These are phyloP conservation scores for Cotesia glomerata DNA, from an alignment of 1,140 invertebrate genomes.

Conservation along the genomic window DNA sequence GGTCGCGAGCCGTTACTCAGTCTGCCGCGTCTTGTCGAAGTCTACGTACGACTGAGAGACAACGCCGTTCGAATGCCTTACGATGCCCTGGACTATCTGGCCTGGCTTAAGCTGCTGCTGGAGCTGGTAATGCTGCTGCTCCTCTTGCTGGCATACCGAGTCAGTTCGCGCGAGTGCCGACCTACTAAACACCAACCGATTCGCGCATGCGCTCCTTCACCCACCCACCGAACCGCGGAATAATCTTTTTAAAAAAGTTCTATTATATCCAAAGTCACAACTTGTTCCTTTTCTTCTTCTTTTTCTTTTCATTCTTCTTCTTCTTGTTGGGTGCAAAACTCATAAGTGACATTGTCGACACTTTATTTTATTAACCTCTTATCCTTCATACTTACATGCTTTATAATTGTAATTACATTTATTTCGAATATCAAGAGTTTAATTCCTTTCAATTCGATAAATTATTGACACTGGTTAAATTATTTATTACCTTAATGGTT, in stretches of 20 bases:
- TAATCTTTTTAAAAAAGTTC: not conserved
- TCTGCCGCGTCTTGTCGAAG: constrained; percentile 13
- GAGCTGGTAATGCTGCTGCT: not conserved
- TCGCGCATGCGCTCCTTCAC: constrained; percentile 42
- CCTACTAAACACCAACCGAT: constrained; percentile 49
- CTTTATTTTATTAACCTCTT: too few species aligned
- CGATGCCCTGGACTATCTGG: not conserved
- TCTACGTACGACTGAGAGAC: constrained; percentile 18
- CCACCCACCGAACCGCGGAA: constrained; percentile 17
- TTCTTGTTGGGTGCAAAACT: not conserved
- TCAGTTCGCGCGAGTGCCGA: constrained; percentile 42
- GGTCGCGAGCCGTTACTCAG: not conserved
- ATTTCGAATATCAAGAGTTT: not conserved
- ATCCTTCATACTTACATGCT: too few species aligned
- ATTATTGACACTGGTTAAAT: not conserved
- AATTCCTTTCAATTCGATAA: not conserved
- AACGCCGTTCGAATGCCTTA: not conserved
- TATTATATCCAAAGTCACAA: too few species aligned
- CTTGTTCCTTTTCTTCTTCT: not conserved
- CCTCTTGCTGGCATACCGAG: constrained; percentile 18
- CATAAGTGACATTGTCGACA: not conserved
- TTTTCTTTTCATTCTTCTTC: not conserved
- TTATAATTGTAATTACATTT: too few species aligned
- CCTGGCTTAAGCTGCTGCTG: not conserved
- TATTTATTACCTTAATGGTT: not conserved